Conservation (phyloP, 1,140 invertebrate genomes). For the Pomacea maculata region DNA sequence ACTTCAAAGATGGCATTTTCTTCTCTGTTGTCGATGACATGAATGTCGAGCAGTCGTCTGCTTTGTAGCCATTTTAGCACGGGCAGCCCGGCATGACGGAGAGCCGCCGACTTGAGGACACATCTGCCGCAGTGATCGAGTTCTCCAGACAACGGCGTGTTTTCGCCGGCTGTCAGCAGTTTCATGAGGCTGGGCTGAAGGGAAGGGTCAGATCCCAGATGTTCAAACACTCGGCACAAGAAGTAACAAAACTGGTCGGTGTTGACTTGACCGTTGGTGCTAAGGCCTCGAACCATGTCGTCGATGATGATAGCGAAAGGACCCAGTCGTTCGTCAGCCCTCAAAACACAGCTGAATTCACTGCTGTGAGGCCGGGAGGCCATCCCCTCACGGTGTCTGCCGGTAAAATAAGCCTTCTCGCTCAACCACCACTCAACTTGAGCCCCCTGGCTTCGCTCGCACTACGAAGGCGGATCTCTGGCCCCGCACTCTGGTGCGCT, state of each 20-base stretch:
- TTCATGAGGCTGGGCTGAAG: constrained; percentile 20
- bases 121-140: constrained; percentile 22
- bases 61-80: constrained; percentile 18
- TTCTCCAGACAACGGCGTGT: constrained; percentile 18
- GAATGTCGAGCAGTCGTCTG: constrained; percentile 6
- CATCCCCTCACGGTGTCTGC: too few species aligned
- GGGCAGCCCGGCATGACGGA: constrained; percentile 19
- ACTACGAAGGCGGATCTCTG: constrained; percentile 10
- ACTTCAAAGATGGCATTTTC: constrained; percentile 24
- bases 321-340: constrained; percentile 16
- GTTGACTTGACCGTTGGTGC: constrained; percentile 17
- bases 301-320: constrained; percentile 20
- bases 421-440: too few species aligned
- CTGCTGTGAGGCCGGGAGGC: too few species aligned
- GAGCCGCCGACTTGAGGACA: constrained; percentile 17
- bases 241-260: constrained; percentile 25
- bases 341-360: constrained; percentile 9
- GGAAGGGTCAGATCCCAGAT: constrained; percentile 9
- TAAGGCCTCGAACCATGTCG: constrained; percentile 20
- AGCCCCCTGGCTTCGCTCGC: constrained; percentile 1
- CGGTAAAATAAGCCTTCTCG: too few species aligned
- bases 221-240: constrained; percentile 25
- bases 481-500: constrained; percentile 8
- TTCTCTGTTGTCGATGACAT: constrained; percentile 23
- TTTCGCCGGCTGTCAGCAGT: constrained; percentile 18